Evolutionary conservation across 2,888 invertebrate species (phyloP).

Genomic region (Harmothoe impar): DNA sequence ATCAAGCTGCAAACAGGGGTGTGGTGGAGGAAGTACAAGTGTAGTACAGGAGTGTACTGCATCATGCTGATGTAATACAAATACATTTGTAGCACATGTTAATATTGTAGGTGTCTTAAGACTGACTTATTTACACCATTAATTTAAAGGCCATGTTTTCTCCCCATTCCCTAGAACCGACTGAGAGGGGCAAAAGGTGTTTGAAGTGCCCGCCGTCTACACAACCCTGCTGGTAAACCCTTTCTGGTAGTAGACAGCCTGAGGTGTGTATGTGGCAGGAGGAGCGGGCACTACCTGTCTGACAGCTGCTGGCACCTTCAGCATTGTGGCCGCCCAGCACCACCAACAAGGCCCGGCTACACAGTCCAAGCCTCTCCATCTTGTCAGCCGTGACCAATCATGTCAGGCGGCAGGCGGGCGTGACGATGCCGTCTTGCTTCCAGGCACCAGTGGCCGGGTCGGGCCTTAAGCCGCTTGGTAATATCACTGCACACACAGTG

Average conservation of each 20-base stretch:
- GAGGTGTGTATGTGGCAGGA: not conserved
- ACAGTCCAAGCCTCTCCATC: not conserved
- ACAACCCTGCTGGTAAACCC: not conserved
- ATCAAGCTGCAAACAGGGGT: too few relatives aligned
- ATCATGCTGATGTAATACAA: too few relatives aligned
- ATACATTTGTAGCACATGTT: too few relatives aligned
- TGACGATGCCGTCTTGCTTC: constrained; percentile 36
- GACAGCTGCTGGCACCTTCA: constrained; percentile 31
- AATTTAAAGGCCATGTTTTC: too few relatives aligned
- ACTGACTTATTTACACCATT: too few relatives aligned
- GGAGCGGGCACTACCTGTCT: not conserved
- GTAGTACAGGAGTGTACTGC: too few relatives aligned
- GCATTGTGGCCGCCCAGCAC: not conserved
- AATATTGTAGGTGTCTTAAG: too few relatives aligned
- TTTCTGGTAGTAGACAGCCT: not conserved
- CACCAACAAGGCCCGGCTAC: not conserved
- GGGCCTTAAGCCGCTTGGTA: not conserved
- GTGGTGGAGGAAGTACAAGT: not conserved
- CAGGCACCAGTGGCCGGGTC: not conserved
- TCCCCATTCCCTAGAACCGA: too few relatives aligned
- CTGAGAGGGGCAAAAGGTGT: not conserved
- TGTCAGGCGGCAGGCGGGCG: constrained; percentile 27
- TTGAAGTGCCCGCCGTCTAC: not conserved
- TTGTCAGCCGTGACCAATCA: constrained; percentile 41
- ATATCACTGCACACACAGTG: not conserved